Percentiles rank a stretch among this genome's conserved stretches.
Conservation (phyloP, 2,888 invertebrate genomes). For the Cristatella mucedo region DNA sequence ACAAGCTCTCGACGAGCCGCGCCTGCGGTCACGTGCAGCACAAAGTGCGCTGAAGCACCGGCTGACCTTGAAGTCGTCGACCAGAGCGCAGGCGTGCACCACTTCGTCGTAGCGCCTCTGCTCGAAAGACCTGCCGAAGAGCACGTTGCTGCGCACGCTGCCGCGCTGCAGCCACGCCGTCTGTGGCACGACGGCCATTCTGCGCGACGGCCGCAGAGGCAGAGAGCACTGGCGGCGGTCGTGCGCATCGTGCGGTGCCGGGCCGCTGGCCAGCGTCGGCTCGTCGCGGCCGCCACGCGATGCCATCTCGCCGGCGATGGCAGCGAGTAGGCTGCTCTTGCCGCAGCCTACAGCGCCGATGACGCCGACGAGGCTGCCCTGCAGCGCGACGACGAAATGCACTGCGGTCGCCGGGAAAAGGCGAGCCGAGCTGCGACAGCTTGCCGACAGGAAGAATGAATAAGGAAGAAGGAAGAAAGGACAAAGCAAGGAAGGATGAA, state of each 20-base stretch:
- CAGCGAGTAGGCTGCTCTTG: constrained; percentile 68
- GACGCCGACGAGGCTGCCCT: constrained; percentile 51
- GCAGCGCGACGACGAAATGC: too few relatives aligned
- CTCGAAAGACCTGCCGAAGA: constrained; percentile 72
- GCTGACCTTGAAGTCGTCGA: constrained; percentile 46
- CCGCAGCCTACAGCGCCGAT: constrained; percentile 79
- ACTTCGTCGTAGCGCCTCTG: constrained; percentile 60
- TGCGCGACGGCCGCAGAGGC: too few relatives aligned
- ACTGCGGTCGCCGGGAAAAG: too few relatives aligned
- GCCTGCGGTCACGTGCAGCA: not conserved
- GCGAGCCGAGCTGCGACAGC: too few relatives aligned
- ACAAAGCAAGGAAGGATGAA: too few relatives aligned
- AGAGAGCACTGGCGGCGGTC: too few relatives aligned
- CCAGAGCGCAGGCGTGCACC: constrained; percentile 66
- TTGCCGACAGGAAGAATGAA: too few relatives aligned
- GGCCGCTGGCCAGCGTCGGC: too few relatives aligned
- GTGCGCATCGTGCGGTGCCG: too few relatives aligned
- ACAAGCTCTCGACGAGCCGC: too few relatives aligned
- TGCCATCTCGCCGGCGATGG: constrained; percentile 64
- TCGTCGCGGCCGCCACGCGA: constrained; percentile 20
- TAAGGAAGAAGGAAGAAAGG: too few relatives aligned
- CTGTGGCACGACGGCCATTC: constrained; percentile 52
- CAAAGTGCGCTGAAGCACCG: too few relatives aligned
- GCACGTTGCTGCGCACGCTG: constrained; percentile 75
- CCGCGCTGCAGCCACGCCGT: constrained; percentile 81